These are phyloP conservation scores for Promerops cafer DNA, from an alignment of 2,113 vertebrate species.

Conservation along the genomic window DNA sequence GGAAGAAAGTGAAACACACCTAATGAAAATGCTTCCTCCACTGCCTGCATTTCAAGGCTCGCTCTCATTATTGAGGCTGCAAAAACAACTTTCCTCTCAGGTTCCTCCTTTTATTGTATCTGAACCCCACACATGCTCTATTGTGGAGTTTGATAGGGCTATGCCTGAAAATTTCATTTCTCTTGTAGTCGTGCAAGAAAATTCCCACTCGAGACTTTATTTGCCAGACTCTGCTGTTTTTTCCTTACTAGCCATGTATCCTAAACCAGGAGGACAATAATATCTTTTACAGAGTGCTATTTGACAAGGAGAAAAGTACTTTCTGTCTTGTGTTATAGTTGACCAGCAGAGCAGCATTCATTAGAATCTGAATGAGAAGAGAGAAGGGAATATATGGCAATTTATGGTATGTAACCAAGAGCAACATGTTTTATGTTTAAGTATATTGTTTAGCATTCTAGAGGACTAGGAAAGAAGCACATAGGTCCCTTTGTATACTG, in stretches of 20 bases:
- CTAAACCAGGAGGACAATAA: background rate
- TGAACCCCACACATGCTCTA: background rate
- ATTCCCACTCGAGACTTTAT: background rate
- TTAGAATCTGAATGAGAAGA: conserved; percentile 43
- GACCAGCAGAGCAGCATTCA: background rate
- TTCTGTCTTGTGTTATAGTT: background rate
- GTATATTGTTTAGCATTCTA: background rate
- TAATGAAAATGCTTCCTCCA: conserved; percentile 5
- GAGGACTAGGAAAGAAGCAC: background rate
- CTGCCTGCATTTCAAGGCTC: background rate
- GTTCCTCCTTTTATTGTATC: background rate
- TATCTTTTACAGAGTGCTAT: background rate
- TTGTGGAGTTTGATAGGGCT: background rate
- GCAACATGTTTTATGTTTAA: background rate
- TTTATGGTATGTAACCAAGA: conserved; percentile 2
- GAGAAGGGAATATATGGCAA: background rate
- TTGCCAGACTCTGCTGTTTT: background rate
- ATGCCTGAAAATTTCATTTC: conserved; percentile 2
- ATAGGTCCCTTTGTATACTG: background rate
- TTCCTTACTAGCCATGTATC: background rate
- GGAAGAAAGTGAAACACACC: conserved; percentile 16
- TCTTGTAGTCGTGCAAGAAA: background rate
- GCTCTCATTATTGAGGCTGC: conserved; percentile 10
- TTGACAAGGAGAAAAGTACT: conserved; percentile 35
- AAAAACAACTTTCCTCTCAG: conserved; percentile 11